Evolutionary conservation across 1,140 invertebrate genomes (phyloP), one percentile per base, ranked within the genome.

Genomic region (Aphelenchoides besseyi): DNA sequence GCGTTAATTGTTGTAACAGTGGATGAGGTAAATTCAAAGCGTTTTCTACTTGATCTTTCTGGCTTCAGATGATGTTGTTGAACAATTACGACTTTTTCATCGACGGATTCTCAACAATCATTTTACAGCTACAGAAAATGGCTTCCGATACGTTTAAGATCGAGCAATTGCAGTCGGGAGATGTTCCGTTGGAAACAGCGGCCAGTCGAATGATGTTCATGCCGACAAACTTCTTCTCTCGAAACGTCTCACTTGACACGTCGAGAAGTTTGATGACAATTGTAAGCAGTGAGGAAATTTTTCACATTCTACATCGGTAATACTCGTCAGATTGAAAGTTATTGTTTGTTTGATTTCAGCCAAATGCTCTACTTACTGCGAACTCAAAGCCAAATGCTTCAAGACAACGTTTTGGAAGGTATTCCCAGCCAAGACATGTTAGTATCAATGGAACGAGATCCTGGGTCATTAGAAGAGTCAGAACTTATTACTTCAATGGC

Each of bases 371-470:
- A 68, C 41, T 53, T 75, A 5, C 48, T 75, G 37, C 71, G 54
- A 26, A 75, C 75, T 12, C 73, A 77, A 48, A 77, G 54, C n/a
- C 33, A 52, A 23, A 41, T 75, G 28, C 26, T 30, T 26, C 32
- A 37, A 28, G 70, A 72, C 33, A 74, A 26, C 35, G 73, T 75
- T 36, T 37, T 73, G 18, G 73, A 52, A 59, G 48, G 33, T 29
- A 70, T 72, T 2, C 74, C 74, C 9, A 78, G 75, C 16, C 74
- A 75, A 57, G 74, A 75, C 48, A 75, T 75, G 74, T 68, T 73
- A 3, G 52, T 66, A n/a, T 29, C 63, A 16, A 16, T 79, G 54
- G 74, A 75, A 72, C 52, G 78, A 52, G 69, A 64, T 36, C 9
- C 54, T 3, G 33, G 33, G 2, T 33, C 63, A 0, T 33, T 74